Percentiles rank a stretch among this genome's conserved stretches.
Conservation (phyloP, 2,888 invertebrate genomes). For the Watsonalla binaria region DNA sequence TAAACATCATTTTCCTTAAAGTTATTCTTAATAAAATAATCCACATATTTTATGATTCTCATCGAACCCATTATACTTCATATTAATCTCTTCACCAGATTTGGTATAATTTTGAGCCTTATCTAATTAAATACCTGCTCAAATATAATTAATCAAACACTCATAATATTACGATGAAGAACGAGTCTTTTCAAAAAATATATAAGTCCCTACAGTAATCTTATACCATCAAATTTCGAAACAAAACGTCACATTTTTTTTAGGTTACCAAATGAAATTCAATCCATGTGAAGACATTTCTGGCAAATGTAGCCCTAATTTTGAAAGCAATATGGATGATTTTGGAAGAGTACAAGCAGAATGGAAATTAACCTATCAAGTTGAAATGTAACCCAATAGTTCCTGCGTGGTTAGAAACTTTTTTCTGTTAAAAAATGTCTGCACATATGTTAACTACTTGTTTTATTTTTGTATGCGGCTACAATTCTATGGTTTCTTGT, state of each 20-base stretch:
- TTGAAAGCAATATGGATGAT: conserved; percentile 8
- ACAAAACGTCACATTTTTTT: conserved; percentile 38
- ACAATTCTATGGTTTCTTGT: conserved; percentile 5
- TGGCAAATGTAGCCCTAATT: conserved; percentile 13
- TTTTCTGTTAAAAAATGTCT: conserved; percentile 33
- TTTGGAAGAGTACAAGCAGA: conserved; percentile 9
- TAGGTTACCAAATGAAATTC: conserved; percentile 30
- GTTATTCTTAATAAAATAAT: too few relatives aligned
- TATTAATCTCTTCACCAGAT: too few relatives aligned
- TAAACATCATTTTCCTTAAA: too few relatives aligned
- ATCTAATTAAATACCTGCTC: too few relatives aligned
- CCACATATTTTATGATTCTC: too few relatives aligned
- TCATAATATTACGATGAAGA: conserved; percentile 17
- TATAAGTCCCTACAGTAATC: conserved; percentile 24
- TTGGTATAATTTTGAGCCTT: too few relatives aligned
- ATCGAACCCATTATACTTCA: too few relatives aligned
- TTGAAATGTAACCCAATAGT: conserved; percentile 52
- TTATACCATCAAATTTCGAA: conserved; percentile 34
- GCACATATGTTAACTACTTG: conserved; percentile 30
- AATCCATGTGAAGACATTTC: conserved; percentile 4
- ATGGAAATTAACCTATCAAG: conserved; percentile 47
- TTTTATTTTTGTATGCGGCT: conserved; percentile 11
- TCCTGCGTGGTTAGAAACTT: conserved; percentile 32
- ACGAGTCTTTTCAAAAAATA: conserved; percentile 25
- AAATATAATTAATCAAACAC: conserved; percentile 8